phyloP scores from a whole-genome alignment of 2,888 invertebrate species.

The Lacanobia oleracea region DNA sequence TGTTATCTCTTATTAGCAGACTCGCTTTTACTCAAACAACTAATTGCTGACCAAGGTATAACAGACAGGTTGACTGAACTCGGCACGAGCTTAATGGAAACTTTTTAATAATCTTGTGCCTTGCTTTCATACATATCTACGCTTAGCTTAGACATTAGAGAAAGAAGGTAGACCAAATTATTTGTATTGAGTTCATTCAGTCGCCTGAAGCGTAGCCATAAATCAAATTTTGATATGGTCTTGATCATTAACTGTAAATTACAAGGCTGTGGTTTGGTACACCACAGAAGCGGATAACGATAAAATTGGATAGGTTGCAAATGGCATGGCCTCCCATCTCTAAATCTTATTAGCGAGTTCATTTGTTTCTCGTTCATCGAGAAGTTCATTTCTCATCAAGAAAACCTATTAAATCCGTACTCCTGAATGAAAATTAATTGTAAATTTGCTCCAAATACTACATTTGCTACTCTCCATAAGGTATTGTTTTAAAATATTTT shows the following conservation, averaged over 20 bases:
- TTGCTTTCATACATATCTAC: neutral
- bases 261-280: neutral
- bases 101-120: slow-evolving; percentile 18
- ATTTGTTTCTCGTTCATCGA: neutral
- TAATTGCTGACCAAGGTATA: slow-evolving; percentile 42
- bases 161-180: neutral
- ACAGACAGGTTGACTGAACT: slow-evolving; percentile 28
- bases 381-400: slow-evolving; percentile 6
- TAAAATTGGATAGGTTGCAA: neutral
- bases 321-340: neutral
- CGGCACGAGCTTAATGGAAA: slow-evolving; percentile 8
- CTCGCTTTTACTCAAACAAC: slow-evolving; percentile 63
- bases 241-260: slow-evolving; percentile 12
- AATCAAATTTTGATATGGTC: slow-evolving; percentile 10
- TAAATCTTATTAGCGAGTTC: neutral
- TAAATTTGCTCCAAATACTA: slow-evolving; percentile 12
- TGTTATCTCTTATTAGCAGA: slow-evolving; percentile 57
- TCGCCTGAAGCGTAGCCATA: slow-evolving; percentile 24
- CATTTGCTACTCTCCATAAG: neutral
- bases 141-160: neutral
- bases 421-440: neutral
- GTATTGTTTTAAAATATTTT: slow-evolving; percentile 18
- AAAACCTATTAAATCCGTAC: slow-evolving; percentile 8
- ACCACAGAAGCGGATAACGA: neutral
- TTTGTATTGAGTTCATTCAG: neutral